Base-by-base conservation (phyloP, 30 jellyfish, hydroid and myxozoan species). In the Turritopsis dohrnii region DNA sequence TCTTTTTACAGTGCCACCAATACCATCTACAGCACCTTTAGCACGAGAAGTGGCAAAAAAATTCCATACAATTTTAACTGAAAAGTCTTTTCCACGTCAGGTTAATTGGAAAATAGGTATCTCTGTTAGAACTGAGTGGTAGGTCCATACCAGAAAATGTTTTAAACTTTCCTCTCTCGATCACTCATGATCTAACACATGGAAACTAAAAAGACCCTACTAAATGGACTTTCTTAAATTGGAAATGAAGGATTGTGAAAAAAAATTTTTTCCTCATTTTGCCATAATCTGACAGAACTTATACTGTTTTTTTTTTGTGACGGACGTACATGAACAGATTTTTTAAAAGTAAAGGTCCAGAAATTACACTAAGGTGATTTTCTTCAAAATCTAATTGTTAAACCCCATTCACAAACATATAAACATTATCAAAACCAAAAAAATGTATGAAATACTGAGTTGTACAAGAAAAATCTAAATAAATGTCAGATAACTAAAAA, bases 1-100 rank as follows among this genome's bases (percentile, higher is more conserved):
- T n/a, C n/a, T n/a, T n/a, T n/a, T 54, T 54, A 54, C 72, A n/a
- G 72, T 54, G 72, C 72, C 72, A 54, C 72, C 72, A 54, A 54
- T 54, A 54, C 72, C 72, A n/a, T 54, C 72, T 16, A 54, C 72
- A 54, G 72, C 72, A 18, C n/a, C 72, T 54, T 54, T 54, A 54
- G 19, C 72, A 54, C n/a, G 72, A 54, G 72, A 54, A 54, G 72
- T 54, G n/a, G 72, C 72, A 54, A 54, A 54, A n/a, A 54, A 54
- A 54, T 54, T 54, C 72, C 72, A 54, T 54, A 54, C n/a, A n/a
- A 54, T 54, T 54, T 54, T 54, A 18, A 54, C 72, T 54, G 72
- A 54, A 54, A 54, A n/a, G 72, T 54, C 72, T 54, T 54, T n/a
- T 54, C 72, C 72, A 18, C 18, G 72, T 54, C 72, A 54, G 72